Evolutionary conservation across 2,797 vertebrate species (phyloP).

Genomic region (Leuciscus waleckii): DNA sequence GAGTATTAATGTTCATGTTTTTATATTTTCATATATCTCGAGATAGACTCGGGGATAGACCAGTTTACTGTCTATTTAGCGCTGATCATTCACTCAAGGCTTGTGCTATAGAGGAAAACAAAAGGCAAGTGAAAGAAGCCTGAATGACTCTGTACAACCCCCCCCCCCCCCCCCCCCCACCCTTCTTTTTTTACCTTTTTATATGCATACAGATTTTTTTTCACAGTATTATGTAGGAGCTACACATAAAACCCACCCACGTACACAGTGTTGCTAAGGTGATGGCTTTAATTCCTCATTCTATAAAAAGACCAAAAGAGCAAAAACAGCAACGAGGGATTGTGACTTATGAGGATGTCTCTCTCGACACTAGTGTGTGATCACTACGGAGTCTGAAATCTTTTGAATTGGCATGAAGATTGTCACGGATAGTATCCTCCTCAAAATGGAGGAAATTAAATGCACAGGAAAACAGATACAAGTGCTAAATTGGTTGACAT

Average conservation of each 20-base stretch:
- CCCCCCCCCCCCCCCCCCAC: background rate
- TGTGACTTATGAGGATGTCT: constrained; percentile 41
- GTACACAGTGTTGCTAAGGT: constrained; percentile 69
- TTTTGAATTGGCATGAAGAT: constrained; percentile 17
- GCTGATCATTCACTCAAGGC: background rate
- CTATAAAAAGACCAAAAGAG: constrained; percentile 68
- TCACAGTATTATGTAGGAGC: constrained; percentile 56
- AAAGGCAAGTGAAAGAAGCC: constrained; percentile 29
- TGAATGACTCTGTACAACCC: background rate
- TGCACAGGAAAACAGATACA: constrained; percentile 4
- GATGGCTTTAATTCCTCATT: constrained; percentile 66
- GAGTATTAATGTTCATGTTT: background rate
- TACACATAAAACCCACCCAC: constrained; percentile 63
- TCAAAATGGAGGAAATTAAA: constrained; percentile 39
- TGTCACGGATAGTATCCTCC: background rate
- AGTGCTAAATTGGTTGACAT: constrained; percentile 15
- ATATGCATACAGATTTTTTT: constrained; percentile 44
- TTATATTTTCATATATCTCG: background rate
- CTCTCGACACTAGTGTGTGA: constrained; percentile 1
- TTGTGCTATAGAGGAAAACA: constrained; percentile 8
- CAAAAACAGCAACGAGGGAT: constrained; percentile 25
- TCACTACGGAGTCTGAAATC: background rate
- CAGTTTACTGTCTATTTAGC: constrained; percentile 9
- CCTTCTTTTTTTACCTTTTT: too few species aligned
- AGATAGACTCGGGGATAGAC: background rate